Percentiles rank a stretch among this genome's conserved stretches.
These are phyloP conservation scores for Catharus bicknelli DNA, from an alignment of 2,113 vertebrate genomes.

Conservation along the genomic window DNA sequence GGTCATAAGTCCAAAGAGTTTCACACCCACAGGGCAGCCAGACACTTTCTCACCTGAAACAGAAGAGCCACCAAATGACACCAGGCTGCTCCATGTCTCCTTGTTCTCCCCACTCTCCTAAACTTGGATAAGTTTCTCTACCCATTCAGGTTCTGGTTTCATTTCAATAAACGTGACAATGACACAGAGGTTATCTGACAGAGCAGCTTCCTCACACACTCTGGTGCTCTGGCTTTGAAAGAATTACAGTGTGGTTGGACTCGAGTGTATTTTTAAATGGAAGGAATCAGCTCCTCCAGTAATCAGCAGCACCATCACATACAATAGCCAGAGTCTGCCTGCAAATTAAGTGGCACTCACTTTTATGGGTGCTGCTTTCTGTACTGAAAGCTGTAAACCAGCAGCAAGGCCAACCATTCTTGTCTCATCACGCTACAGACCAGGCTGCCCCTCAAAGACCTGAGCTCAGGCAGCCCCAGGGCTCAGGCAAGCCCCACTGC, in stretches of 20 bases:
- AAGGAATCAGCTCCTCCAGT: neutral
- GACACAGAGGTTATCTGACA: neutral
- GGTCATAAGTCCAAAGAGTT: neutral
- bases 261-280: neutral
- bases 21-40: neutral
- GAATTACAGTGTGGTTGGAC: neutral
- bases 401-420: neutral
- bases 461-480: neutral
- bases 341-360: neutral
- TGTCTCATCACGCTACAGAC: neutral
- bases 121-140: neutral
- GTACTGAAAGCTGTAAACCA: neutral
- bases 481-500: neutral
- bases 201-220: neutral
- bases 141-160: neutral
- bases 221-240: neutral
- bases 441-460: neutral
- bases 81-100: neutral
- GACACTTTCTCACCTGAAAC: neutral
- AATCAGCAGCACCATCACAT: neutral
- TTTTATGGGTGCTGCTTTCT: neutral
- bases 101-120: neutral
- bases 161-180: neutral
- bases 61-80: neutral
- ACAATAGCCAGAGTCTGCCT: neutral